Conservation (phyloP, 1,140 invertebrate species). For the Drosophila burlai region DNA sequence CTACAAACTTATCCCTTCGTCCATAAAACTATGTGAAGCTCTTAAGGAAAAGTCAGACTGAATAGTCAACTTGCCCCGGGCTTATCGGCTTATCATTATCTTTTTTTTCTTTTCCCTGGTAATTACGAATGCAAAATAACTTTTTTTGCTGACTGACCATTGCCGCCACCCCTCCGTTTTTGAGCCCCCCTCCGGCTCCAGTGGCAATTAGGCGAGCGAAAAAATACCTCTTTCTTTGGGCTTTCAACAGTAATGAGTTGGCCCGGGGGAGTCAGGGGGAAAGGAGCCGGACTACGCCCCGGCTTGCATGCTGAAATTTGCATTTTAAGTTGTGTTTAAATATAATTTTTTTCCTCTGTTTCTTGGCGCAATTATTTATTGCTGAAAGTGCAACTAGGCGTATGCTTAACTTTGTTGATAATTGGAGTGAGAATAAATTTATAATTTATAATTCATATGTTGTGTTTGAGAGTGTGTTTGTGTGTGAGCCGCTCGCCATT, state of each 20-base stretch:
- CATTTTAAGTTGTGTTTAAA: conserved; percentile 80
- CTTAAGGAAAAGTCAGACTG: conserved; percentile 12
- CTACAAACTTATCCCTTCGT: neutral
- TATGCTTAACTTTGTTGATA: conserved; percentile 83
- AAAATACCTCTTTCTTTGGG: conserved; percentile 71
- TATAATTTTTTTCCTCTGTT: conserved; percentile 52
- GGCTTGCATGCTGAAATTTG: conserved; percentile 67
- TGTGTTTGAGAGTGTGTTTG: conserved; percentile 16
- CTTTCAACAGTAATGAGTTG: conserved; percentile 64
- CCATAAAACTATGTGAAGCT: neutral
- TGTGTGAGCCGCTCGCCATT: conserved; percentile 29
- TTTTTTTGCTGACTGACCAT: conserved; percentile 65
- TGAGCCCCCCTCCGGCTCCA: neutral
- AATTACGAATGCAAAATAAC: conserved; percentile 63
- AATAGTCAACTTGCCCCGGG: conserved; percentile 22
- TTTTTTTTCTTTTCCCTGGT: conserved; percentile 2
- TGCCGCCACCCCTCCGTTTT: conserved; percentile 4
- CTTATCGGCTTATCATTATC: conserved; percentile 54
- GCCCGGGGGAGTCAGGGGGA: neutral
- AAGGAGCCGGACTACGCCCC: conserved; percentile 20
- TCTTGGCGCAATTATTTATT: conserved; percentile 73
- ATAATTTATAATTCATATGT: conserved; percentile 68
- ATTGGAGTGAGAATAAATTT: conserved; percentile 81
- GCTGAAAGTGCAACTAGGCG: conserved; percentile 77
- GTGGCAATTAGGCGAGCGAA: conserved; percentile 65